phyloP scores from a whole-genome alignment of 1,140 invertebrate genomes.

The Bursaphelenchus mucronatus region DNA sequence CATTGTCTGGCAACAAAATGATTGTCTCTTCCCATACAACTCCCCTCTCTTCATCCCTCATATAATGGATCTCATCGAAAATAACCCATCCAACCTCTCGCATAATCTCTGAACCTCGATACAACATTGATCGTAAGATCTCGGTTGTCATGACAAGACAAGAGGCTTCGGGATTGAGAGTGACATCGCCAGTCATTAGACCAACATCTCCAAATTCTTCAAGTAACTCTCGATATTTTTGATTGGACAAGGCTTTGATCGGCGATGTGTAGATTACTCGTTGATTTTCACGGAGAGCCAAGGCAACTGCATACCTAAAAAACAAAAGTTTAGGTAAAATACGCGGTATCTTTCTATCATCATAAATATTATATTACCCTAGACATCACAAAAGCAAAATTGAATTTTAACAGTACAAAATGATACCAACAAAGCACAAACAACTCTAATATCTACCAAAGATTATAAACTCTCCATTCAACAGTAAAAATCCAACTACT shows the following conservation, averaged over 20 bases:
- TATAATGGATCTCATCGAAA: constrained; percentile 99
- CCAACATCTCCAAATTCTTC: constrained; percentile 98
- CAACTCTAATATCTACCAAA: too few relatives aligned
- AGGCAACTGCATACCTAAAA: constrained; percentile 70
- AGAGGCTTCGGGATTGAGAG: constrained; percentile 93
- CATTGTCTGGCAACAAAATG: constrained; percentile 92
- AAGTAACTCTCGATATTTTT: constrained; percentile 95
- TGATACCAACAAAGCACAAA: too few relatives aligned
- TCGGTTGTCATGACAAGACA: constrained; percentile 99
- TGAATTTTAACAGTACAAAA: background rate
- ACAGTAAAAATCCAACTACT: constrained; percentile 63
- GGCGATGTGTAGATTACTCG: constrained; percentile 98
- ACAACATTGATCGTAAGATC: constrained; percentile 97
- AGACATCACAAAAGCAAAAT: too few relatives aligned
- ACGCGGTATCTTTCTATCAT: too few relatives aligned
- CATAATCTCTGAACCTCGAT: constrained; percentile 91
- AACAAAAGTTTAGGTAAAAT: background rate
- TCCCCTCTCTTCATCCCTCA: constrained; percentile 97
- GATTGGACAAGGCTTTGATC: constrained; percentile 98
- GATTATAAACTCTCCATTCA: background rate
- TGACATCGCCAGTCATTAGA: constrained; percentile 95
- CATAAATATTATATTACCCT: constrained; percentile 1
- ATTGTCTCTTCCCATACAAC: constrained; percentile 99
- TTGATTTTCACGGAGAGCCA: constrained; percentile 71
- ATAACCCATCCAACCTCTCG: constrained; percentile 98